Evolutionary conservation across 2,888 invertebrate genomes (phyloP), one percentile per base, ranked within the genome.

Genomic region (Camponotus fellah): DNA sequence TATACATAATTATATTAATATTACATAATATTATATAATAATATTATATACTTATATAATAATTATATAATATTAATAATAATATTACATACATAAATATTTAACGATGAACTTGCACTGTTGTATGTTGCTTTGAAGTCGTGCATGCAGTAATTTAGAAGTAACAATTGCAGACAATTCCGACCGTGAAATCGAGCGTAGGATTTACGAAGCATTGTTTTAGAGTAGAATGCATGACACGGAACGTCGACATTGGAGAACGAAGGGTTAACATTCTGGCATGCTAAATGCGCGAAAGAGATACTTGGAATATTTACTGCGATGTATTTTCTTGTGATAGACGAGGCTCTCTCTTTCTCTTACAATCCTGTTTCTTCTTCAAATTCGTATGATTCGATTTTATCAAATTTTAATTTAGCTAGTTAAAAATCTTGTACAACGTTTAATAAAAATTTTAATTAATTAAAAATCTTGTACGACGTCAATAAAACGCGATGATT

Each of bases 281-380:
- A 43, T 2, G 58, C 40, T 4, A 14, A 56, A 43, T n/a, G 21
- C n/a, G 43, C 14, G 17, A 43, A n/a, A 53, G 43, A 66, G 14
- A 58, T 58, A 77, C 66, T 66, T 32, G 56, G 10, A 56, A 77
- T 75, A 75, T 43, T 58, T 66, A 53, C 12, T 43, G n/a, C 60
- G 43, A 32, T 34, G 12, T 12, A 62, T 21, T 62, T 64, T 64
- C 43, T 49, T 53, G 53, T 46, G 34, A 34, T 21, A 69, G 34
- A 53, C n/a, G 53, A n/a, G 14, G 34, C 5, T 34, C 34, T 34
- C 3, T 34, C 12, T 40, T 60, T 26, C 12, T 60, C 14, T 60
- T 14, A 46, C 14, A 26, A 9, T 21, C 21, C 14, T n/a, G 5
- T 26, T 37, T 6, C 5, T 37, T 26, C 5, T 56, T 26, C 37